Conservation (phyloP, 2,113 vertebrate species). For the Athene noctua region DNA sequence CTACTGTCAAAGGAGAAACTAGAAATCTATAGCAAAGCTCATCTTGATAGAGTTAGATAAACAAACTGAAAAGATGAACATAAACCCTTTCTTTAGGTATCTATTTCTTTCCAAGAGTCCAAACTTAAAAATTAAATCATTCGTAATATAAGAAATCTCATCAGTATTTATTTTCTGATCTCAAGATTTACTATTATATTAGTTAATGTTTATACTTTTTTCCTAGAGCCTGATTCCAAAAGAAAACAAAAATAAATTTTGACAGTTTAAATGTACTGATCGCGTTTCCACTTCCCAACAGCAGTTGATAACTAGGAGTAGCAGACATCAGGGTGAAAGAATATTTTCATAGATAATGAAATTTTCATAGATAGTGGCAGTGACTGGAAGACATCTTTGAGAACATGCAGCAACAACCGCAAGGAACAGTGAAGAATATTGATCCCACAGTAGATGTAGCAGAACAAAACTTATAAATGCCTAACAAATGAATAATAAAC, state of each 20-base stretch:
- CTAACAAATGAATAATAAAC: not conserved
- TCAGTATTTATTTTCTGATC: not conserved
- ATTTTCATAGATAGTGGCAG: not conserved
- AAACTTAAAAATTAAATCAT: not conserved
- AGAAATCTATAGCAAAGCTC: not conserved
- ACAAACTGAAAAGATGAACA: not conserved
- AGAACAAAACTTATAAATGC: not conserved
- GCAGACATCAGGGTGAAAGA: not conserved
- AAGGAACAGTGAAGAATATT: not conserved
- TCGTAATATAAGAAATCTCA: not conserved
- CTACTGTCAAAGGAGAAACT: not conserved
- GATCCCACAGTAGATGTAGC: not conserved
- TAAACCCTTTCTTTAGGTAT: not conserved
- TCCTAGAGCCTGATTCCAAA: not conserved
- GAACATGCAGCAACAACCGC: not conserved
- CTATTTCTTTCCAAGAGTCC: not conserved
- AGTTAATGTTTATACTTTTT: not conserved
- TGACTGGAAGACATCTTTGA: not conserved
- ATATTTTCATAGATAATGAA: not conserved
- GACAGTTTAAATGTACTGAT: not conserved
- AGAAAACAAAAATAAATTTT: not conserved
- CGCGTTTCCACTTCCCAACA: not conserved
- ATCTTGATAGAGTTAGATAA: slow-evolving; percentile 13
- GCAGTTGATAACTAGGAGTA: not conserved
- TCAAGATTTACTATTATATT: not conserved